A percentile compares a stretch with the other conserved stretches of the same genome.
Conservation (phyloP, 2,888 invertebrate species). For the Coenonympha arcania region DNA sequence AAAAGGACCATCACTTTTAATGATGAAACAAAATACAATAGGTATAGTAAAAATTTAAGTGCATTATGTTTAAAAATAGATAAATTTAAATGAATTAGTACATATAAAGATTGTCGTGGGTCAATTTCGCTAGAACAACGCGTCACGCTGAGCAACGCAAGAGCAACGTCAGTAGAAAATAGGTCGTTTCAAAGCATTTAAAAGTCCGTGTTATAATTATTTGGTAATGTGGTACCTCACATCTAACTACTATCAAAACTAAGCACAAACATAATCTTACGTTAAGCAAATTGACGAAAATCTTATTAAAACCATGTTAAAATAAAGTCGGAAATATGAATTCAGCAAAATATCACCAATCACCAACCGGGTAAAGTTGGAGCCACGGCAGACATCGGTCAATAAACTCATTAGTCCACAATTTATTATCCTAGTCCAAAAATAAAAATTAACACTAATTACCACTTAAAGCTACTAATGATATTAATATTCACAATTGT, state of each 20-base stretch:
- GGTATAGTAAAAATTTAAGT: too few relatives aligned
- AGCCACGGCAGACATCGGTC: constrained; percentile 74
- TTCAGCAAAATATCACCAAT: constrained; percentile 35
- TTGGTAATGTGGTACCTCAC: neutral
- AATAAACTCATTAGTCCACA: constrained; percentile 70
- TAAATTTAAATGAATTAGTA: neutral
- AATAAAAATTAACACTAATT: constrained; percentile 29
- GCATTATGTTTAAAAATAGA: neutral
- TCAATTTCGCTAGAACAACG: constrained; percentile 42
- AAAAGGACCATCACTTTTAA: too few relatives aligned
- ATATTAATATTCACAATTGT: constrained; percentile 38
- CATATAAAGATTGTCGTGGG: neutral
- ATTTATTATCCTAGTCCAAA: constrained; percentile 32
- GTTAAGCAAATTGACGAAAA: neutral
- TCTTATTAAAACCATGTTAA: constrained; percentile 1
- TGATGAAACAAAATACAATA: too few relatives aligned
- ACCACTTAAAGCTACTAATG: constrained; percentile 29
- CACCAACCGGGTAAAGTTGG: constrained; percentile 71
- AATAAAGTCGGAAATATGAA: constrained; percentile 28
- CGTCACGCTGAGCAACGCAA: constrained; percentile 57
- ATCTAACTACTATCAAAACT: neutral
- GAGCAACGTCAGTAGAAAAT: constrained; percentile 60
- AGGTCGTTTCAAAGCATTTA: constrained; percentile 44
- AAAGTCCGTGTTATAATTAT: constrained; percentile 1
- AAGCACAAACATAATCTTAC: neutral